Conservation (phyloP, 2,888 invertebrate genomes). For the Meandrusa payeni region DNA sequence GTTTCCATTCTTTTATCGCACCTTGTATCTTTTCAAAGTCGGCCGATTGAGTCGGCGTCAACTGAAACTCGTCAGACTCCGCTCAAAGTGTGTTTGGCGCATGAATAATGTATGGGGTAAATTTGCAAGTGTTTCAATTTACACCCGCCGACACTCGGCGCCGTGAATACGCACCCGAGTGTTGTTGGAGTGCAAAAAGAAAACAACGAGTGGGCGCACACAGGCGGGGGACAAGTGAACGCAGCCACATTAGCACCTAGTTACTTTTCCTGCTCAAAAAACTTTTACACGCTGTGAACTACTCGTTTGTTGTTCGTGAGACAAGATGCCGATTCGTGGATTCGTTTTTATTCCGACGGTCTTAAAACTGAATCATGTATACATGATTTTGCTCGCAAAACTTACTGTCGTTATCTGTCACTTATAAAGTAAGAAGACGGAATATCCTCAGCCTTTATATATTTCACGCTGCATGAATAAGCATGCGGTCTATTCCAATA, state of each 20-base stretch:
- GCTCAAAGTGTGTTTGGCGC: constrained; percentile 64
- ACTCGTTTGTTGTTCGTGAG: too few species aligned
- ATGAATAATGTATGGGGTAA: constrained; percentile 79
- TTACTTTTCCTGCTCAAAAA: constrained; percentile 26
- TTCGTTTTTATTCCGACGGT: too few species aligned
- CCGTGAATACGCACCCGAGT: constrained; percentile 66
- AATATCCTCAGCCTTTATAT: too few species aligned
- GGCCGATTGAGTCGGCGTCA: constrained; percentile 46
- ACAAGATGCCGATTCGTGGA: too few species aligned
- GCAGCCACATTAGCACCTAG: constrained; percentile 35
- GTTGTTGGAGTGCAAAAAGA: constrained; percentile 73
- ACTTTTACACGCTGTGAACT: too few species aligned
- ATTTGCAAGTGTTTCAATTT: constrained; percentile 82
- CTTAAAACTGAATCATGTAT: too few species aligned
- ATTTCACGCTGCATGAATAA: too few species aligned
- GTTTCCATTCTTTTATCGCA: too few species aligned
- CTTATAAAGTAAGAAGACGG: too few species aligned
- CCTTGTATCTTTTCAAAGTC: constrained; percentile 22
- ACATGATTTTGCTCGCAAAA: too few species aligned
- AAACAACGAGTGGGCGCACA: constrained; percentile 56
- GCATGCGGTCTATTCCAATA: too few species aligned
- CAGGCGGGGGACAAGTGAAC: constrained; percentile 39
- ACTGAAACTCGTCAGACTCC: constrained; percentile 57
- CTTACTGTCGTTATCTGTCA: too few species aligned
- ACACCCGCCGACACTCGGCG: constrained; percentile 70